Evolutionary conservation across 1,140 invertebrate species (phyloP), one percentile per base, ranked within the genome.

Genomic region (Bombus cullumanus): DNA sequence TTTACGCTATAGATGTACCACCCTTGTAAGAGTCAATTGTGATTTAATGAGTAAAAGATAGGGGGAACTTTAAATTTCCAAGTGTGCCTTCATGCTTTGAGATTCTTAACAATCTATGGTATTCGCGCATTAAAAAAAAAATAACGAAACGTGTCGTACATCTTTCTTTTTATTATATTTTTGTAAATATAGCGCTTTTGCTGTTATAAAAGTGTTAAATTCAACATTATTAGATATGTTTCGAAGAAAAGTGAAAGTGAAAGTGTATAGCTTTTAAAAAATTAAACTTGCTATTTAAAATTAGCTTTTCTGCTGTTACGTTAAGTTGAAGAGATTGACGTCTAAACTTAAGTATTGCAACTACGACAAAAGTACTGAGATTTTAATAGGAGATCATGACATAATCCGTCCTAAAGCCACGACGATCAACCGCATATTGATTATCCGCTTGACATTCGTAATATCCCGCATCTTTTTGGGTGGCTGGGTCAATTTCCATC

Each of bases 401-500:
- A 89, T 97, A 97, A 93, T 97, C 97, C 28, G 97, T 97, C 84
- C 97, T 94, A 86, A 97, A 97, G 76, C 97, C 96, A 81, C 97
- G 94, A 85, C 96, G 95, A 93, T 97, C 97, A 25, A 97, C 96
- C 0, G 97, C 95, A 90, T 97, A 97, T 92, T 97, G 97, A 94
- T 98, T 98, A 86, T 98, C 97, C 10, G 97, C 97, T 87, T 97
- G 96, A 89, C 97, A 97, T 92, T 97, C 97, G 86, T 97, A 97
- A 86, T 96, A 97, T 25, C 97, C 97, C 22, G 96, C 96, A 94
- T 97, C 96, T 91, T 98, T 98, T 94, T 98, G 98, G 2, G 98
- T 98, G 0, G 98, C 98, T 15, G 98, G 98, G 94, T 98, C 98
- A 75, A 98, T 98, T 95, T 99, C 98, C 93, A 99, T 97, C 96